Evolutionary conservation across 2,797 vertebrate genomes (phyloP).

Genomic region (Sciaenops ocellatus): DNA sequence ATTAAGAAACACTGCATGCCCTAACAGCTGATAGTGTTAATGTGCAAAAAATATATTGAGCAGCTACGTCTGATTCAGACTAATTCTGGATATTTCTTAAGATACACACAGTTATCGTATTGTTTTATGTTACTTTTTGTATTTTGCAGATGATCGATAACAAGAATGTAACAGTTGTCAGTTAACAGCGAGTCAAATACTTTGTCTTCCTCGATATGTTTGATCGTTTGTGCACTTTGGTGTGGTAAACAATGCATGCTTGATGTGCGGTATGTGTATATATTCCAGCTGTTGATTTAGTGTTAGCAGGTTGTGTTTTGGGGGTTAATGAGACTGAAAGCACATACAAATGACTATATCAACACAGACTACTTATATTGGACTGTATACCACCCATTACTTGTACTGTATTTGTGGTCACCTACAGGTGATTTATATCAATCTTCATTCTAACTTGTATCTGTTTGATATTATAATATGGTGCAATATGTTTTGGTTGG

Average conservation of each 20-base stretch:
- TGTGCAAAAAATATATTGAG: neutral
- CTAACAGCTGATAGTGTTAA: constrained; percentile 1
- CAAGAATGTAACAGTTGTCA: neutral
- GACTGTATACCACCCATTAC: neutral
- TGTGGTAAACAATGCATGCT: no score
- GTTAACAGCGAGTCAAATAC: neutral
- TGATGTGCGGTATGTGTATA: neutral
- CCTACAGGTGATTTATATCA: neutral
- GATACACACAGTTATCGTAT: neutral
- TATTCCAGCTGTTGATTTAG: neutral
- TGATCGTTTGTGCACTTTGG: neutral
- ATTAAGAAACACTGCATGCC: neutral
- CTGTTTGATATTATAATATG: neutral
- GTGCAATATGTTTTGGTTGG: neutral
- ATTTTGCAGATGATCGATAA: constrained; percentile 6
- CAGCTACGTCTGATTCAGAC: neutral
- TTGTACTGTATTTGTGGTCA: neutral
- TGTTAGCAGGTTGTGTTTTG: neutral
- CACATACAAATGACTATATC: neutral
- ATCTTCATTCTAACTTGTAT: neutral
- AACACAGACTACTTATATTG: neutral
- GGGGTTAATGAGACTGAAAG: neutral
- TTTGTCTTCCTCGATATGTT: neutral
- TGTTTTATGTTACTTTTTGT: neutral
- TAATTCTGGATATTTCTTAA: neutral